phyloP scores from a whole-genome alignment of 2,113 vertebrate genomes.

The Brachyhypopomus occidentalis region DNA sequence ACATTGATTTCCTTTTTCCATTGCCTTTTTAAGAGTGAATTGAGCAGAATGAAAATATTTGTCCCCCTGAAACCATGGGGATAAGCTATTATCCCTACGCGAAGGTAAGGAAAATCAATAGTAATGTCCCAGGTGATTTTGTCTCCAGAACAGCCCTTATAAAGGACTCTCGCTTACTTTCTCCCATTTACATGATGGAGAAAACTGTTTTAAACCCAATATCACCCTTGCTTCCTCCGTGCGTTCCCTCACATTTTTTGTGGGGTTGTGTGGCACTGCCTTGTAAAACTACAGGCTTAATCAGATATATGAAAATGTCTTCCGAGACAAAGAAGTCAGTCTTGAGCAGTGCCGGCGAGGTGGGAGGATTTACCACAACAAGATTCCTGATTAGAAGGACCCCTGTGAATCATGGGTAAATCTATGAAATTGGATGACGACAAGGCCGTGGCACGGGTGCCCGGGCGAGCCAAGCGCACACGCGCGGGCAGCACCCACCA shows the following conservation, averaged over 20 bases:
- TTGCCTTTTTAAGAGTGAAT: constrained; percentile 45
- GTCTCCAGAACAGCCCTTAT: constrained; percentile 49
- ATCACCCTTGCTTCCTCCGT: constrained; percentile 20
- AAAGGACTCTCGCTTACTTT: constrained; percentile 34
- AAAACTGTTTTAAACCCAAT: constrained; percentile 37
- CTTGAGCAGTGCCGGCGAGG: constrained; percentile 56
- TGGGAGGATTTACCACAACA: constrained; percentile 49
- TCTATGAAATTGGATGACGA: constrained; percentile 68
- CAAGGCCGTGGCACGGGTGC: constrained; percentile 61
- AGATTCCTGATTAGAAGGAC: constrained; percentile 63
- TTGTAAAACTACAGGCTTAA: constrained; percentile 36
- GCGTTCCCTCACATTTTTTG: constrained; percentile 15
- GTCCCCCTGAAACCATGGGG: constrained; percentile 49
- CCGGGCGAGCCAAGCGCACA: constrained; percentile 55
- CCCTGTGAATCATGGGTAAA: constrained; percentile 63
- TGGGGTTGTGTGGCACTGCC: background rate
- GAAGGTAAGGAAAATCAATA: constrained; percentile 52
- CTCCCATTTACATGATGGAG: constrained; percentile 16
- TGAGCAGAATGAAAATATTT: constrained; percentile 54
- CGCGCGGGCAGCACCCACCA: constrained; percentile 36
- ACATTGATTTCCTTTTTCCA: constrained; percentile 50
- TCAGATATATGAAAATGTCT: constrained; percentile 50
- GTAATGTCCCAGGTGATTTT: constrained; percentile 45
- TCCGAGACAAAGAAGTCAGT: constrained; percentile 20
- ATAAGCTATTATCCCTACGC: constrained; percentile 46